Evolutionary conservation across 2,113 vertebrate species (phyloP), one percentile per base, ranked within the genome.

Genomic region (Casuarius casuarius): DNA sequence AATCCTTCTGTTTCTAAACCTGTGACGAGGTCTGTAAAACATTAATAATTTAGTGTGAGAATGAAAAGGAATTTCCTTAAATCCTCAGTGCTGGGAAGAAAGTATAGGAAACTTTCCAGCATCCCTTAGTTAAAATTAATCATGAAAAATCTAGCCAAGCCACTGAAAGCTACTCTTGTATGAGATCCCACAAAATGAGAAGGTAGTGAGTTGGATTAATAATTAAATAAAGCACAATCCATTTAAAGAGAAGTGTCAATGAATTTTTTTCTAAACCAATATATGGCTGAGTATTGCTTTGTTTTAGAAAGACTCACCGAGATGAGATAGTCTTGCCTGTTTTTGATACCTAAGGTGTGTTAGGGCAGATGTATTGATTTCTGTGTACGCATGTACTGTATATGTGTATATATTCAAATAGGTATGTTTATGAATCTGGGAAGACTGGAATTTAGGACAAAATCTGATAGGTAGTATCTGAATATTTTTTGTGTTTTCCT

Each of bases 311-410:
- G 87, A 40, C 40, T 80, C 63, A 12, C 26, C 23, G 42, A 65
- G 3, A 12, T 3, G 9, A 82, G 42, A 8, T 22, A 59, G 23
- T 68, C 62, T 68, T 65, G 12, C 52, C 19, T 86, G 49, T 0
- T 42, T 84, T 72, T 68, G 66, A 26, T 87, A 12, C 5, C 66
- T 68, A 12, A 48, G 21, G 31, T 19, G 4, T 63, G 18, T 76
- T 91, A 33, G 13, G 33, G 14, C 29, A 84, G 31, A 46, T 87
- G 13, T 7, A 31, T 4, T 62, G 33, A 44, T 74, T 56, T 70
- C 16, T 84, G 10, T 68, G n/a, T 3, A 0, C 62, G n/a, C 25
- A 5, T 51, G 3, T 35, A 2, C 38, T 51, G 3, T 35, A 2
- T 44, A 0, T 62, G 4, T 66, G 4, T 65, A 6, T 58, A 42